A percentile compares a stretch with the other conserved stretches of the same genome.
Evolutionary conservation across 2,113 vertebrate species (phyloP).

Genomic region (Smithornis capensis): DNA sequence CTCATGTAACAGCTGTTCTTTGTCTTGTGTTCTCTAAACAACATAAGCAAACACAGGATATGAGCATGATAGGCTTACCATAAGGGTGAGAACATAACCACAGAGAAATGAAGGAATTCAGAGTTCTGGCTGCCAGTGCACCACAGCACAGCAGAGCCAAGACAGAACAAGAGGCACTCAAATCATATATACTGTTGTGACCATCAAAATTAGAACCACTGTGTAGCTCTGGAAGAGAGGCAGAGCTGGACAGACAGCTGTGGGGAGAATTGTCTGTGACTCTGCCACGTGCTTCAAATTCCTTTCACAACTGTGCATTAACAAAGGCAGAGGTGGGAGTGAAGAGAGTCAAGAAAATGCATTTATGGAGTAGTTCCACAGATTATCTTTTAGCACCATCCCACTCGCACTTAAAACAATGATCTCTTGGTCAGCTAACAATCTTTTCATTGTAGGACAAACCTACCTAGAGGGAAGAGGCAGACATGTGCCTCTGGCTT

Average conservation of each 20-base stretch:
- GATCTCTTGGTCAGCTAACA: not conserved
- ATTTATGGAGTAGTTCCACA: not conserved
- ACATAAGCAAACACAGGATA: conserved; percentile 57
- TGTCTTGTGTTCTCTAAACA: conserved; percentile 49
- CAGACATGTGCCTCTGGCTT: not conserved
- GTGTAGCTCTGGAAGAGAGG: not conserved
- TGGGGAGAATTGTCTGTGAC: not conserved
- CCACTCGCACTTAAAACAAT: not conserved
- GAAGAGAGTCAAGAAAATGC: not conserved
- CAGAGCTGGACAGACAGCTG: not conserved
- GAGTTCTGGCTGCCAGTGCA: not conserved
- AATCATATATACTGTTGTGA: not conserved
- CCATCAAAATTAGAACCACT: not conserved
- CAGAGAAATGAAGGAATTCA: not conserved
- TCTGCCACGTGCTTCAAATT: not conserved
- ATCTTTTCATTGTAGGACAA: not conserved
- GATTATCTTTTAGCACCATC: not conserved
- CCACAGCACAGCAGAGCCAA: not conserved
- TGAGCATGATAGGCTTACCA: not conserved
- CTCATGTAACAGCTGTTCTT: conserved; percentile 46
- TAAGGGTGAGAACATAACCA: not conserved
- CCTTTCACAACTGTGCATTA: not conserved
- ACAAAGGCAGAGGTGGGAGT: not conserved
- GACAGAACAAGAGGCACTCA: not conserved
- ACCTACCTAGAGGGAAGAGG: not conserved